Evolutionary conservation across 2,797 vertebrate species (phyloP).

Genomic region (Myiotriccus ornatus): DNA sequence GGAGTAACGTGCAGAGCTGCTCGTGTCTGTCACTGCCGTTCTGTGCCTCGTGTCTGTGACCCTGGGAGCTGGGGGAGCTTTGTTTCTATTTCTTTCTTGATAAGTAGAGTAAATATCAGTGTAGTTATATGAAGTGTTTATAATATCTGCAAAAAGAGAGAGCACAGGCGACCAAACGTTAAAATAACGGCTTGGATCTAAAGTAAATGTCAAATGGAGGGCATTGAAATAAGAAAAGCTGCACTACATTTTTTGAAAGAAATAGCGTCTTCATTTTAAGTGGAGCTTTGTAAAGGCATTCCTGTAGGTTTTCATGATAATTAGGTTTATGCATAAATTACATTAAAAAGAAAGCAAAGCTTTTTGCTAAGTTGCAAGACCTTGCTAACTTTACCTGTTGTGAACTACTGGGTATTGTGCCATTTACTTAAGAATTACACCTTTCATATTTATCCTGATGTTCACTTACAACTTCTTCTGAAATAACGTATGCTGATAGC

Average conservation of each 20-base stretch:
- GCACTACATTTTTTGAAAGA: neutral
- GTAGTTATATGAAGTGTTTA: conserved; percentile 77
- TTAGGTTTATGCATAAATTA: neutral
- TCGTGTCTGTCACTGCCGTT: conserved; percentile 64
- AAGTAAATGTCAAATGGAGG: neutral
- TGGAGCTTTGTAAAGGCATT: neutral
- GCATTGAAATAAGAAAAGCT: neutral
- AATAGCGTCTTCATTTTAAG: neutral
- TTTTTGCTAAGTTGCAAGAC: neutral
- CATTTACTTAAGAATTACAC: neutral
- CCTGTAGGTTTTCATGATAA: neutral
- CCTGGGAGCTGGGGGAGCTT: conserved; percentile 56
- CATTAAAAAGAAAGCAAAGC: neutral
- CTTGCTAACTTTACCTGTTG: neutral
- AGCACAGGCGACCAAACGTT: neutral
- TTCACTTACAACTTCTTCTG: neutral
- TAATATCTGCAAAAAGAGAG: conserved; percentile 78
- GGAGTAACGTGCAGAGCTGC: conserved; percentile 38
- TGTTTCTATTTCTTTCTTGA: conserved; percentile 75
- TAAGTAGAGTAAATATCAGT: conserved; percentile 72
- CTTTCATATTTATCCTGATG: neutral
- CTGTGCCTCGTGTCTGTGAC: conserved; percentile 72
- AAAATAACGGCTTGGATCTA: neutral
- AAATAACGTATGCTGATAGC: neutral
- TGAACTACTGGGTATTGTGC: neutral